Evolutionary conservation across 2,797 vertebrate species (phyloP).

Genomic region (Amphiprion clarkii): DNA sequence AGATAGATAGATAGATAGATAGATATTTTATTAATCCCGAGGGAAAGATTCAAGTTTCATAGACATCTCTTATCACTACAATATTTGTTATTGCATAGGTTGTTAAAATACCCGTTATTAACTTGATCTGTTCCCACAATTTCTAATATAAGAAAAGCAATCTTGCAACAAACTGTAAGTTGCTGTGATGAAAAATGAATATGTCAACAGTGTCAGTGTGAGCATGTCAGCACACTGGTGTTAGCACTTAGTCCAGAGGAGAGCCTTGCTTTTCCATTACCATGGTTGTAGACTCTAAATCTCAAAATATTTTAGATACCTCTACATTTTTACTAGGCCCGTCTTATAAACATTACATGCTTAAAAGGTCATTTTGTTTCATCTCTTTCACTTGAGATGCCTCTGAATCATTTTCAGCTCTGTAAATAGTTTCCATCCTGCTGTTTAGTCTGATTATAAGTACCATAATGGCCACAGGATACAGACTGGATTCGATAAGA

Average conservation of each 20-base stretch:
- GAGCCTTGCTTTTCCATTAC: no score
- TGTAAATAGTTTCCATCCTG: neutral
- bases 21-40: no score
- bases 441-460: conserved; percentile 20
- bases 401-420: conserved; percentile 8
- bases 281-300: no score
- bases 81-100: no score
- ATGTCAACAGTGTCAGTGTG: neutral
- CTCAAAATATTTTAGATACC: neutral
- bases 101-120: no score
- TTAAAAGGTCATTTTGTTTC: neutral
- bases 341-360: neutral
- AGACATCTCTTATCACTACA: no score
- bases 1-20: no score
- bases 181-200: no score
- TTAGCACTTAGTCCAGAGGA: neutral
- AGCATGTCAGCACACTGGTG: conserved; percentile 1
- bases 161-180: no score
- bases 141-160: no score
- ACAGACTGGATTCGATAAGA: conserved; percentile 25
- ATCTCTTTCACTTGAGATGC: neutral
- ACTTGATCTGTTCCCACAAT: no score
- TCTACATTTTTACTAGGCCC: neutral
- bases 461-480: conserved; percentile 14
- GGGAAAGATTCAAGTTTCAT: no score